Conservation (phyloP, 2,113 vertebrate species). For the Struthidea cinerea region DNA sequence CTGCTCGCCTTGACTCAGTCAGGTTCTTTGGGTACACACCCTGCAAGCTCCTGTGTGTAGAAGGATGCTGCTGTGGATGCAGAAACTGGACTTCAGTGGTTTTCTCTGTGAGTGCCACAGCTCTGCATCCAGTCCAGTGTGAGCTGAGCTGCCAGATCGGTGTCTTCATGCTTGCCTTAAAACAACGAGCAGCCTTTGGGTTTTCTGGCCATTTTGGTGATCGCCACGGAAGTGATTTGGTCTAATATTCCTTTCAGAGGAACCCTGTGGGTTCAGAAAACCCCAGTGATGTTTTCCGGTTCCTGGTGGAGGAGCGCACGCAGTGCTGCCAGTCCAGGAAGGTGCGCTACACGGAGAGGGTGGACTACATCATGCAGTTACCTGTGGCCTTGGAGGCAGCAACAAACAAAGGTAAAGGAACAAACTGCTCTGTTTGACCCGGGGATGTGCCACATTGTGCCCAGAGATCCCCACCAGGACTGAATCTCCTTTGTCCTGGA, state of each 20-base stretch:
- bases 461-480: neutral
- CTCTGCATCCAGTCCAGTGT: neutral
- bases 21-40: neutral
- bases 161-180: neutral
- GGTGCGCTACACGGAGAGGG: constrained; percentile 89
- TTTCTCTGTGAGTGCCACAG: neutral
- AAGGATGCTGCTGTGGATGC: neutral
- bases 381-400: constrained; percentile 90
- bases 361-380: constrained; percentile 94
- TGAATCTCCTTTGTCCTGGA: neutral
- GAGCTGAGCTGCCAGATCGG: neutral
- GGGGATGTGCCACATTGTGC: neutral
- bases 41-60: neutral
- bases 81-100: neutral
- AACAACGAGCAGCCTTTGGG: neutral
- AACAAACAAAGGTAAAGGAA: constrained; percentile 85
- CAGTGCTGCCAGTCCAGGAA: constrained; percentile 95
- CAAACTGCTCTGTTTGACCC: neutral
- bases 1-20: neutral
- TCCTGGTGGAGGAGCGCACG: constrained; percentile 92
- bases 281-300: constrained; percentile 92
- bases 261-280: constrained; percentile 90
- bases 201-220: neutral
- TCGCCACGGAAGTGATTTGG: accelerated
- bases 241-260: constrained; percentile 74